Evolutionary conservation across 2,797 vertebrate genomes (phyloP).

Genomic region (Phoeniculus purpureus): DNA sequence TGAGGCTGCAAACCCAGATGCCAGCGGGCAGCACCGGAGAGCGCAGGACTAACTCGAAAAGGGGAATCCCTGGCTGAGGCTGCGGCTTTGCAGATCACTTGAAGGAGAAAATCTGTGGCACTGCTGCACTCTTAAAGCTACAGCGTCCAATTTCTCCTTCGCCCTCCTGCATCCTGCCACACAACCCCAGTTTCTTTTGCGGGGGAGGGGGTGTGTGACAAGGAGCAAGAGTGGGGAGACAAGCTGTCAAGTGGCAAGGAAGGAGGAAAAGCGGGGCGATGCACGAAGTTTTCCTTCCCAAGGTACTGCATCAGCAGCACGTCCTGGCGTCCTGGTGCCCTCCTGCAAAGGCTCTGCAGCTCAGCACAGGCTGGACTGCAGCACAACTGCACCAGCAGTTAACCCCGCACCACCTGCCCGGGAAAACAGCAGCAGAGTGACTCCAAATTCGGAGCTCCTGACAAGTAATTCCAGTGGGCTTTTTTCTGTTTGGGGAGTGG

Average conservation of each 20-base stretch:
- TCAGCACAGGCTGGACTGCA: constrained; percentile 68
- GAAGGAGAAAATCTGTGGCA: constrained; percentile 80
- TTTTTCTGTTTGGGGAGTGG: not conserved
- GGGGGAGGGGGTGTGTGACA: not conserved
- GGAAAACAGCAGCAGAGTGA: not conserved
- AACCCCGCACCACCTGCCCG: not conserved
- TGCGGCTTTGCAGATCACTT: constrained; percentile 81
- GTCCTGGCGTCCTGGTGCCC: constrained; percentile 23
- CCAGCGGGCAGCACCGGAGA: not conserved
- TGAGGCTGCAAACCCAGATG: rapidly evolving
- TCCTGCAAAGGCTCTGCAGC: constrained; percentile 73
- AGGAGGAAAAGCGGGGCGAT: not conserved
- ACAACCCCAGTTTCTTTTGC: not conserved
- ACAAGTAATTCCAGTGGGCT: rapidly evolving
- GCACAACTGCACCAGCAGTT: constrained; percentile 72
- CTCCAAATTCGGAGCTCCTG: not conserved
- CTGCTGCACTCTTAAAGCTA: constrained; percentile 80
- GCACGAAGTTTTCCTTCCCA: not conserved
- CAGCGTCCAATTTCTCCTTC: constrained; percentile 65
- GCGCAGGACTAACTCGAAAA: not conserved
- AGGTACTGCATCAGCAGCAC: not conserved
- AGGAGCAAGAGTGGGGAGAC: not conserved
- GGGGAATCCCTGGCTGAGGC: constrained; percentile 36
- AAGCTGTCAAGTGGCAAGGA: not conserved
- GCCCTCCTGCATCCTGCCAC: not conserved